These are phyloP conservation scores for Manis crassicaudata DNA, from an alignment of 2,797 vertebrate genomes.

Conservation along the genomic window DNA sequence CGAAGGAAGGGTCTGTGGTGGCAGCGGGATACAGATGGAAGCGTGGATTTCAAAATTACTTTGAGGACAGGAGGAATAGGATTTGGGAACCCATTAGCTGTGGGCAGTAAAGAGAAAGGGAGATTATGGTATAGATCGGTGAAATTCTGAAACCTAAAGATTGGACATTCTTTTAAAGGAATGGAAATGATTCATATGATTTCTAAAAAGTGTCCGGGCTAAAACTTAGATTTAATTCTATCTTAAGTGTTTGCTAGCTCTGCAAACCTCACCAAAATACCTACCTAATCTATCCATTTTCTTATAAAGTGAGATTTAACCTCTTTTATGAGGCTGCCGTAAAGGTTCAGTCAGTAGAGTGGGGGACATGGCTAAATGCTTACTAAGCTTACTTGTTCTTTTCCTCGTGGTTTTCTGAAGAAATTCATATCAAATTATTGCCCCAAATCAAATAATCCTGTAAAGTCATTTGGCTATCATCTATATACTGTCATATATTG, in stretches of 20 bases:
- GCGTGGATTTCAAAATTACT: background rate
- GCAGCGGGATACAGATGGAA: background rate
- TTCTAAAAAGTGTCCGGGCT: background rate
- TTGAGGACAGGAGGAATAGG: background rate
- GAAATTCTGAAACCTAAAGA: background rate
- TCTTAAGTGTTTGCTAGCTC: background rate
- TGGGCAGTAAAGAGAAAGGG: background rate
- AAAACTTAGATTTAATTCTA: background rate
- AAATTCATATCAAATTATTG: slow-evolving; percentile 6
- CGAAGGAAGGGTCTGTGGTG: background rate
- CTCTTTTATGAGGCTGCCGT: background rate
- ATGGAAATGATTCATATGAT: background rate
- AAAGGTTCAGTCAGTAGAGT: background rate
- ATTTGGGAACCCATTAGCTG: background rate
- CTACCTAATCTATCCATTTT: background rate
- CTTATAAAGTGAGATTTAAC: background rate
- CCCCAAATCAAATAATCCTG: background rate
- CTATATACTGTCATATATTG: background rate
- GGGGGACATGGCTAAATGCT: background rate
- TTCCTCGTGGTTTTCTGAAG: background rate
- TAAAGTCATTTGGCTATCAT: background rate
- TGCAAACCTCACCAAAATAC: background rate
- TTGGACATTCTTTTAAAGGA: background rate
- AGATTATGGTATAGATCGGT: background rate
- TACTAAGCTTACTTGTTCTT: background rate